Base-by-base conservation (phyloP, 1,140 invertebrate species). In the Drosophila busckii region DNA sequence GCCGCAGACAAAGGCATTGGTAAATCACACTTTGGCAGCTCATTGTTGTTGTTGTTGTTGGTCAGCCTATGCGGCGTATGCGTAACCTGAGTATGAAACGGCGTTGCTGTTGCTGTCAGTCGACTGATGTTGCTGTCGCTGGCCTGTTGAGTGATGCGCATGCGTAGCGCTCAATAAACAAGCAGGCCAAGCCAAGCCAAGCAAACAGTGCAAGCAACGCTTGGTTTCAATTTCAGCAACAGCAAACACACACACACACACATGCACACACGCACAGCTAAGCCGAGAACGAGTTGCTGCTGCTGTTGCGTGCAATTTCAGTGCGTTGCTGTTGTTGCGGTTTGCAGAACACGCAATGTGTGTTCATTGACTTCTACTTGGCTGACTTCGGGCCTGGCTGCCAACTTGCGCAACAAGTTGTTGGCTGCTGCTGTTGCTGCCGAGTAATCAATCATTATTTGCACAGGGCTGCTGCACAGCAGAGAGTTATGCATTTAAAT, bases 1-100 rank as follows among this genome's bases (percentile, higher is more conserved):
- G 48, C 23, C 31, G 13, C 48, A 53, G 25, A 71, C 67, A 66
- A 75, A 68, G 73, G 70, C 48, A 42, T 54, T 67, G 56, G 69
- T 80, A 82, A 80, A 80, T 80, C 75, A 80, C 75, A 80, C 75
- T 82, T 82, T 82, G 73, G 71, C 71, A 78, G 68, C n/a, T 73
- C 54, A 61, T 61, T 58, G 69, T 46, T 13, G 34, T 29, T 56
- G 26, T 32, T 31, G 17, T 31, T 26, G 28, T 41, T 23, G 49
- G 53, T 35, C 37, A 38, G 53, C 34, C 55, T 56, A 56, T 25
- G 66, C 42, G 55, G 53, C 71, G 59, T 64, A 64, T 80, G 73
- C 75, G 71, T 78, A 78, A 78, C 71, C 50, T 41, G 70, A 75
- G 70, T 26, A 50, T 52, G 44, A 64, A 62, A 55, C 41, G 40